Evolutionary conservation across 2,113 vertebrate genomes (phyloP).

Genomic region (Phalacrocorax carbo): DNA sequence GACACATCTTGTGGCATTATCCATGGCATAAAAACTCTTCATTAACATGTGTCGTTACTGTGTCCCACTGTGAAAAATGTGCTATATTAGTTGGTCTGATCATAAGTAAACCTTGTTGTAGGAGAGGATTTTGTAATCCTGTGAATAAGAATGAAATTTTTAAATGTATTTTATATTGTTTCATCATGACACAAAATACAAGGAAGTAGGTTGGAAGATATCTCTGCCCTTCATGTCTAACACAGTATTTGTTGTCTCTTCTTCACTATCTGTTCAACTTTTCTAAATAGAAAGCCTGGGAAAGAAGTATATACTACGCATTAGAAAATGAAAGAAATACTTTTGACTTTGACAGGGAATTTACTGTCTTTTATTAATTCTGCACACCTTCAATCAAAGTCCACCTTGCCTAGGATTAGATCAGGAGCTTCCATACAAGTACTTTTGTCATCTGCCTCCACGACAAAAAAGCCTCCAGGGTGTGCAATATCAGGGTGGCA

Average conservation of each 20-base stretch:
- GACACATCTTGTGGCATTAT: conserved; percentile 34
- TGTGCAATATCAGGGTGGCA: neutral
- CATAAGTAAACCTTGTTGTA: conserved; percentile 6
- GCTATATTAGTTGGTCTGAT: neutral
- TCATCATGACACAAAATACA: neutral
- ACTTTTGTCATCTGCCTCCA: neutral
- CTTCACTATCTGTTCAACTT: neutral
- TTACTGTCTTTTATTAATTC: neutral
- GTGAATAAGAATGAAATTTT: neutral
- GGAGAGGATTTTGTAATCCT: neutral
- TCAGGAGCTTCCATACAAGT: neutral
- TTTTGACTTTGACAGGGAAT: neutral
- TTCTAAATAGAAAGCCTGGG: neutral
- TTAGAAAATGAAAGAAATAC: neutral
- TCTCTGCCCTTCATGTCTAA: neutral
- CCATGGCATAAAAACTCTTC: conserved; percentile 35
- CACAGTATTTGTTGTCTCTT: neutral
- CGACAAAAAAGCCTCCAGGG: neutral
- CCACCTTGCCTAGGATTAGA: neutral
- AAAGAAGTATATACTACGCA: neutral
- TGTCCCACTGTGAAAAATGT: conserved; percentile 41
- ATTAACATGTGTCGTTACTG: conserved; percentile 11
- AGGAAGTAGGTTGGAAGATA: neutral
- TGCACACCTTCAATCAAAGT: neutral
- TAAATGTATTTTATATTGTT: neutral